Evolutionary conservation across 2,113 vertebrate species (phyloP).

Genomic region (Archocentrus centrarchus): DNA sequence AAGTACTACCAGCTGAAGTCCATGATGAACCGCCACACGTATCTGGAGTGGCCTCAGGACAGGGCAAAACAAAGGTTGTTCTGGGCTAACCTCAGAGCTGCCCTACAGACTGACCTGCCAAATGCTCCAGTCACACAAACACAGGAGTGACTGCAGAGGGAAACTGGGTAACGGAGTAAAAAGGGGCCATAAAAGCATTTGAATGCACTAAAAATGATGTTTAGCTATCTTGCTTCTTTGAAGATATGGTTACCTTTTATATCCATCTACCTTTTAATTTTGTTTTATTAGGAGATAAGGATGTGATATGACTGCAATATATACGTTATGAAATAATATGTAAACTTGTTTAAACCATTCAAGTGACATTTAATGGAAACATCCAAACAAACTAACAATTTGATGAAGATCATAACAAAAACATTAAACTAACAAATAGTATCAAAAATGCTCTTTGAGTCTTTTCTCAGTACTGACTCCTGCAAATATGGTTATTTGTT

Average conservation of each 20-base stretch:
- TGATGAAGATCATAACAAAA: constrained; percentile 52
- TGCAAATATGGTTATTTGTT: constrained; percentile 8
- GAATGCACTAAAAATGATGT: neutral
- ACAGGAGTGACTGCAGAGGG: constrained; percentile 21
- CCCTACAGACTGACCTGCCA: constrained; percentile 77
- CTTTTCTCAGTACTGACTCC: constrained; percentile 21
- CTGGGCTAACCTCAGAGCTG: constrained; percentile 88
- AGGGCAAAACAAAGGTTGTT: constrained; percentile 86
- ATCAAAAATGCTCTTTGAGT: constrained; percentile 43
- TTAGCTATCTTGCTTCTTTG: neutral
- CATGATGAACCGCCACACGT: constrained; percentile 87
- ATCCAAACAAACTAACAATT: constrained; percentile 35
- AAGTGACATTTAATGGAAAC: constrained; percentile 54
- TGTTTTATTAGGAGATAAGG: neutral
- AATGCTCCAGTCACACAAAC: neutral
- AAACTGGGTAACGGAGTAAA: neutral
- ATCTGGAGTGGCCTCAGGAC: constrained; percentile 90
- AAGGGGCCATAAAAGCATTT: neutral
- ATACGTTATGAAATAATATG: neutral
- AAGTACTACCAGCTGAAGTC: constrained; percentile 89
- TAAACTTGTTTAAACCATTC: neutral
- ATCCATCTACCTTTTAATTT: neutral
- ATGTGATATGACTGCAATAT: neutral
- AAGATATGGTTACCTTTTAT: neutral
- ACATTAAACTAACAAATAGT: constrained; percentile 45